Percentiles rank a stretch among this genome's conserved stretches.
These are phyloP conservation scores for Matsumurasca onukii DNA, from an alignment of 1,140 invertebrate genomes.

Conservation along the genomic window DNA sequence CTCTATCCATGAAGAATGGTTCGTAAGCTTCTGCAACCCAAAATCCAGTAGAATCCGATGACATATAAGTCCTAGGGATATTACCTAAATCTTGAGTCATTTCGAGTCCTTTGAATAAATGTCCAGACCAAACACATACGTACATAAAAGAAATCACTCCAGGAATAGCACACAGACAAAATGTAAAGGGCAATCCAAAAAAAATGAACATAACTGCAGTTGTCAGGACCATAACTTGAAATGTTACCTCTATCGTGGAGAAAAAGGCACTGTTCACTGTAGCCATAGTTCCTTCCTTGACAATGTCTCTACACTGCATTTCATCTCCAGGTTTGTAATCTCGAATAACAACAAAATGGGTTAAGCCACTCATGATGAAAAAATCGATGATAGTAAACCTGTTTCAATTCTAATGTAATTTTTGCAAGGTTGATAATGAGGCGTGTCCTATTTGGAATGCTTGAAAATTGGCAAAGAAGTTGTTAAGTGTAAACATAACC, in stretches of 20 bases:
- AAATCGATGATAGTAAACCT: too few species aligned
- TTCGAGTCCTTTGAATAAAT: slow-evolving; percentile 49
- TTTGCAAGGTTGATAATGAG: too few species aligned
- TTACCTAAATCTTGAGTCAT: slow-evolving; percentile 50
- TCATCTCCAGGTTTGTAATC: slow-evolving; percentile 52
- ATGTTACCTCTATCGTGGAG: slow-evolving; percentile 52
- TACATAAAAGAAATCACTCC: slow-evolving; percentile 50
- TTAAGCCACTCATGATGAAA: not conserved
- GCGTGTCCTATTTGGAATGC: too few species aligned
- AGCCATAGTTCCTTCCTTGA: slow-evolving; percentile 51
- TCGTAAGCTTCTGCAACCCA: slow-evolving; percentile 55
- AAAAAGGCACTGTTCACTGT: slow-evolving; percentile 51
- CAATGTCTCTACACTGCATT: slow-evolving; percentile 47
- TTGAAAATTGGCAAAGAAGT: too few species aligned
- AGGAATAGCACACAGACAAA: slow-evolving; percentile 52
- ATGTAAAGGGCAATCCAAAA: slow-evolving; percentile 53
- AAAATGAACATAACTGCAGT: slow-evolving; percentile 56
- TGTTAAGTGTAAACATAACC: too few species aligned
- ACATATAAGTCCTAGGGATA: slow-evolving; percentile 44
- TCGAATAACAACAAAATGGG: slow-evolving; percentile 48
- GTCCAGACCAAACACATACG: slow-evolving; percentile 48
- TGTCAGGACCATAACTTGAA: slow-evolving; percentile 52
- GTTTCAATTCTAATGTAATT: too few species aligned
- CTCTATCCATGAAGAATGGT: slow-evolving; percentile 42
- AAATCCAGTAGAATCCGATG: slow-evolving; percentile 47